A percentile compares a stretch with the other conserved stretches of the same genome.
These are phyloP conservation scores for Eubasilissa regina DNA, from an alignment of 1,140 invertebrate genomes.

Conservation along the genomic window DNA sequence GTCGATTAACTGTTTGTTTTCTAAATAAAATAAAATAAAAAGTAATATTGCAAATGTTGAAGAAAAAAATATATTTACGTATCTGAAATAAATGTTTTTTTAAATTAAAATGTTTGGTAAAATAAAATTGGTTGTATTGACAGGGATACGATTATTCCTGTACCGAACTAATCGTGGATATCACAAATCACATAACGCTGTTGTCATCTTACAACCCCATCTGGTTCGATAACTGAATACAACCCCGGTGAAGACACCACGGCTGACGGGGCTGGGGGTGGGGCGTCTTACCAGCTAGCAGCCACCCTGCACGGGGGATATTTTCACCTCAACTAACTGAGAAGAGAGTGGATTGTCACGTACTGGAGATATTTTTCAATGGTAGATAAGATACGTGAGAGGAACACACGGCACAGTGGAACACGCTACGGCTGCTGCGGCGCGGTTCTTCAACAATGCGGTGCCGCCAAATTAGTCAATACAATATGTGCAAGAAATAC, in stretches of 20 bases:
- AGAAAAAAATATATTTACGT: too few relatives aligned
- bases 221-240: neutral
- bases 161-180: too few relatives aligned
- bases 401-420: conserved; percentile 20
- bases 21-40: too few relatives aligned
- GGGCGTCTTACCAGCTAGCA: too few relatives aligned
- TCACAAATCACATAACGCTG: neutral
- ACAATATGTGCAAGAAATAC: conserved; percentile 36
- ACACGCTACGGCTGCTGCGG: neutral
- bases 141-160: too few relatives aligned
- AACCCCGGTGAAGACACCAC: neutral
- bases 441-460: conserved; percentile 19
- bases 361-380: conserved; percentile 57
- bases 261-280: too few relatives aligned
- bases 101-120: too few relatives aligned
- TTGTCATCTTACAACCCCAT: neutral
- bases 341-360: conserved; percentile 54
- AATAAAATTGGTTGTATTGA: too few relatives aligned
- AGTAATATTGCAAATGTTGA: too few relatives aligned
- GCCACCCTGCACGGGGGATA: conserved; percentile 18
- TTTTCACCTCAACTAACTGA: conserved; percentile 48
- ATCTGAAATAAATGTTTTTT: too few relatives aligned
- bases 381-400: conserved; percentile 54
- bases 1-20: too few relatives aligned
- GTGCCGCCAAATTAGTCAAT: conserved; percentile 22